Base-by-base conservation (phyloP, 2,113 vertebrate species). In the Ahaetulla prasina region DNA sequence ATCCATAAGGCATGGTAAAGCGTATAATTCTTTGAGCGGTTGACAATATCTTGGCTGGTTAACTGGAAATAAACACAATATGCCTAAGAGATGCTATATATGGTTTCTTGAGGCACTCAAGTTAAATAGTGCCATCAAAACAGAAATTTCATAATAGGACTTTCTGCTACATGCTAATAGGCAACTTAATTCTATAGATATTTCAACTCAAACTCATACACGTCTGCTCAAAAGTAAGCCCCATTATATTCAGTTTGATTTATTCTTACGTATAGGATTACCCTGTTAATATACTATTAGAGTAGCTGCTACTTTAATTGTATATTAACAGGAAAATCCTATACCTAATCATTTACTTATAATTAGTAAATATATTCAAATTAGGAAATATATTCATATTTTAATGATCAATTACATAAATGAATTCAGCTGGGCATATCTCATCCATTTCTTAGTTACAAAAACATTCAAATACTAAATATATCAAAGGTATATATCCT, bases 1-100 rank as follows among this genome's bases (percentile, higher is more conserved):
- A 89, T 98, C 97, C 0, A 96, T 96, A 95, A 99, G 97, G 96
- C 99, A 99, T 0, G 99, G 99, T 96, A 98, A 96, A 0, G 98
- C 97, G 95, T 98, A 98, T 25, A 99, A 97, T 0, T 98, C 98
- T 0, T 96, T 98, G 0, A 95, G 95, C 0, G 98, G 98, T 96
- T 98, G 98, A 45, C 96, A 97, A 96, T 98, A 97, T 91, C 98
- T 97, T 0, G 96, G 96, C 96, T 97, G 98, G 3, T 94, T 96
- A 91, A 95, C 98, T 98, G 94, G 68, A 85, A 89, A 87, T 49
- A 0, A 80, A 52, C 90, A 74, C 23, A 91, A 86, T 11, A 30
- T 85, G 23, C 54, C 8, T 85, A 49, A 90, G 88, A 53, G 52
- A 74, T 49, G 23, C 2, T 85, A 57, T 85, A 74, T 30, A 54